phyloP scores from a whole-genome alignment of 2,888 invertebrate genomes.

The Agrotis clavis region DNA sequence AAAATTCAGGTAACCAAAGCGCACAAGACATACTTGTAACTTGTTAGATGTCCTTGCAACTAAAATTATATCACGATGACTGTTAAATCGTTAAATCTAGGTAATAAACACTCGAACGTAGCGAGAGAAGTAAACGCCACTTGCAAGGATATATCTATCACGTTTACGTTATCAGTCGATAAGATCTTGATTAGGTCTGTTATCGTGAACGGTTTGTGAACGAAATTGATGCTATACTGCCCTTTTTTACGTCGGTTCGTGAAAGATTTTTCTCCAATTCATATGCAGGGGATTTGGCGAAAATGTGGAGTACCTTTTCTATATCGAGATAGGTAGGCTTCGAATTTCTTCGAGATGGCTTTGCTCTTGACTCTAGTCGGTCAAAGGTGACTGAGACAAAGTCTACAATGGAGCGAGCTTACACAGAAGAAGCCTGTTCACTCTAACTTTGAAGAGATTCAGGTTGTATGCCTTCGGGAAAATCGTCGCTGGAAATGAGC shows the following conservation, averaged over 20 bases:
- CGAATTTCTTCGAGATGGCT: too few relatives aligned
- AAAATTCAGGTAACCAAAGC: neutral
- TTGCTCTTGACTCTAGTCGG: too few relatives aligned
- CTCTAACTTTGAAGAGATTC: too few relatives aligned
- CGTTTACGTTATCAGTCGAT: conserved; percentile 49
- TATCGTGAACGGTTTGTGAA: conserved; percentile 42
- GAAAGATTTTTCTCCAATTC: neutral
- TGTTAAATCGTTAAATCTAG: conserved; percentile 29
- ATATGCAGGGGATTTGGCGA: too few relatives aligned
- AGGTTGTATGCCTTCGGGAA: too few relatives aligned
- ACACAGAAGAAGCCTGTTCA: too few relatives aligned
- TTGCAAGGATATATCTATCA: conserved; percentile 35
- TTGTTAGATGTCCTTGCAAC: neutral
- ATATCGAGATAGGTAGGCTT: neutral
- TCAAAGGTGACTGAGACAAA: too few relatives aligned
- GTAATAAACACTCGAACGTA: conserved; percentile 13
- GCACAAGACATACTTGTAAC: neutral
- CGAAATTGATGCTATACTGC: conserved; percentile 18
- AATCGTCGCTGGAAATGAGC: too few relatives aligned
- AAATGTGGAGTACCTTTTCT: neutral
- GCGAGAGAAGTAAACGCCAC: conserved; percentile 23
- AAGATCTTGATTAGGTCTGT: conserved; percentile 56
- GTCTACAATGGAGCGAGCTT: too few relatives aligned
- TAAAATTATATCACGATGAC: neutral
- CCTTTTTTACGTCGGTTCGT: neutral